phyloP scores from a whole-genome alignment of 2,888 invertebrate species.

The Eupithecia subfuscata region DNA sequence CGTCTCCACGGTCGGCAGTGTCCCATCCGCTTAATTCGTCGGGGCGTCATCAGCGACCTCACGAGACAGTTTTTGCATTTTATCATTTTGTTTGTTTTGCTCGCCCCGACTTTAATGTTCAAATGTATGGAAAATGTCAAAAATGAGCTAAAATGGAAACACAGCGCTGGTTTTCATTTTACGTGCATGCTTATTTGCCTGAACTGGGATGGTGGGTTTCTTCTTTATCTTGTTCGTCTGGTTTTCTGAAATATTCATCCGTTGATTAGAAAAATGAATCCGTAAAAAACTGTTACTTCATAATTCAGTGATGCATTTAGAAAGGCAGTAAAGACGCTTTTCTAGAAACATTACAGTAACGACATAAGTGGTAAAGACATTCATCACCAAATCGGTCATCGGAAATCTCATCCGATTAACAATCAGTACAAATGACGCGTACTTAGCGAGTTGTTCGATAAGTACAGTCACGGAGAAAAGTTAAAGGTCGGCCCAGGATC shows the following conservation, averaged over 20 bases:
- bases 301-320: neutral
- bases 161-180: slow-evolving; percentile 8
- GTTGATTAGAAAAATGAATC: neutral
- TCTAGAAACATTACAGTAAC: neutral
- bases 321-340: neutral
- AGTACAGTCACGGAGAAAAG: slow-evolving; percentile 76
- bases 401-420: slow-evolving; percentile 38
- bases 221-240: neutral
- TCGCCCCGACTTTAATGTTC: slow-evolving; percentile 42
- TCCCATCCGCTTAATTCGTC: slow-evolving; percentile 59
- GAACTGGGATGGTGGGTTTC: neutral
- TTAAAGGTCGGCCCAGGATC: slow-evolving; percentile 75
- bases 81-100: slow-evolving; percentile 57
- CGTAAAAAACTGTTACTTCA: neutral
- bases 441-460: slow-evolving; percentile 49
- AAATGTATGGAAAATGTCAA: slow-evolving; percentile 28
- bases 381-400: slow-evolving; percentile 18
- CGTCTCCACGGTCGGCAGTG: slow-evolving; percentile 50
- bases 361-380: neutral
- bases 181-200: slow-evolving; percentile 8
- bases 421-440: slow-evolving; percentile 41
- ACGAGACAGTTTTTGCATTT: slow-evolving; percentile 66
- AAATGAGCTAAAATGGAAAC: slow-evolving; percentile 19
- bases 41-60: slow-evolving; percentile 62
- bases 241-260: neutral